Base-by-base conservation (phyloP, 1,140 invertebrate genomes). In the Calephelis virginiensis region DNA sequence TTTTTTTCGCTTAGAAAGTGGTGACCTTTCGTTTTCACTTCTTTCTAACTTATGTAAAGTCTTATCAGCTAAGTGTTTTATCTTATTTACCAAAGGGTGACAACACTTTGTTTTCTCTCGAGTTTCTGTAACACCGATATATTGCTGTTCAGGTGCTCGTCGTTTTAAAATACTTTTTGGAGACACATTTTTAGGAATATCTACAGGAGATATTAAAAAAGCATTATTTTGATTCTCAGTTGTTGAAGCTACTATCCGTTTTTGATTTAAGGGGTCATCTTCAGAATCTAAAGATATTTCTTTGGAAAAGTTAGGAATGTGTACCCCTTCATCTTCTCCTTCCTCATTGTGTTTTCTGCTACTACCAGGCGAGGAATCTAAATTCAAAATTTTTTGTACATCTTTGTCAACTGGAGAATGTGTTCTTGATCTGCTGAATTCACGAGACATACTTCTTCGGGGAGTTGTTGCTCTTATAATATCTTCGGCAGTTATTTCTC, bases 51-150 rank as follows among this genome's bases (percentile, higher is more conserved):
- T 92, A 61, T 93, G 92, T 70, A 93, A 88, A 64, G 93, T 93
- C 80, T 93, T 92, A 69, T 93, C 93, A 17, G 93, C 93, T 81
- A 93, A 89, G 62, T 93, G 92, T 82, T 93, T 93, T 8, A 93
- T 90, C 85, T 93, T 93, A 77, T 93, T 93, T 68, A 93, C 93
- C 49, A 93, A 85, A 45, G 93, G 93, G 75, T 93, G 93, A 78
- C 92, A 92, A 75, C 90, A 92, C 83, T 91, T 92, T 46, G 90
- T 91, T 80, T 92, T 92, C 74, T 90, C 86, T 14, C 90, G 78
- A 45, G 87, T 86, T 78, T 92, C 90, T 17, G 81, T 75, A 17
- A 80, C 82, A 14, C 80, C 83, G 63, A 85, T 85, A 63, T 82
- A 85, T 66, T 82, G 79, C 70, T 82, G 80, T 67, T 88, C 87